Evolutionary conservation across 2,797 vertebrate genomes (phyloP).

Genomic region (Diceros bicornis): DNA sequence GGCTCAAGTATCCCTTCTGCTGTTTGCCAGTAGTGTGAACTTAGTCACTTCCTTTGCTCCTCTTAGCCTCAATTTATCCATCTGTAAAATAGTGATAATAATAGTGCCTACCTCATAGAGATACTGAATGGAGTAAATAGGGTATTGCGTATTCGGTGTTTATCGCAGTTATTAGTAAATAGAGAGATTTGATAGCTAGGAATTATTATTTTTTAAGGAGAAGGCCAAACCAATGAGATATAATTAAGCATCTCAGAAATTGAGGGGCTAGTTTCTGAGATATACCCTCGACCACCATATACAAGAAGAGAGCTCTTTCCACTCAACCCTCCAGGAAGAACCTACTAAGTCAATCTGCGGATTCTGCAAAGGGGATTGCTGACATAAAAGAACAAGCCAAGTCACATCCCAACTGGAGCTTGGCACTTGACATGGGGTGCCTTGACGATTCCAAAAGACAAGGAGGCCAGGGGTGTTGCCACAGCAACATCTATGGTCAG

Average conservation of each 20-base stretch:
- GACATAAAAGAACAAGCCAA: neutral
- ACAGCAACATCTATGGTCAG: rapidly evolving
- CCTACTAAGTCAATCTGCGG: neutral
- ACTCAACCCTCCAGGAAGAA: neutral
- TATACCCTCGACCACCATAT: neutral
- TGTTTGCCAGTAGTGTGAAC: neutral
- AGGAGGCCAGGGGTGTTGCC: neutral
- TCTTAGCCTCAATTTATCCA: neutral
- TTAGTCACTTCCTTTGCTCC: neutral
- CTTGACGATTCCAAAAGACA: neutral
- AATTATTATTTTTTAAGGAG: neutral
- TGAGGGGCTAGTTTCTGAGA: neutral
- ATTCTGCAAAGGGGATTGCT: neutral
- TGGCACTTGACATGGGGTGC: neutral
- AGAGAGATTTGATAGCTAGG: neutral
- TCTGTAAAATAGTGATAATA: neutral
- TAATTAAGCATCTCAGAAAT: conserved; percentile 6
- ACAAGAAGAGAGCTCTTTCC: neutral
- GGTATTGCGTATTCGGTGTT: neutral
- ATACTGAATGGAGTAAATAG: neutral
- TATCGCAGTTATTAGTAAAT: neutral
- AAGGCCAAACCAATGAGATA: neutral
- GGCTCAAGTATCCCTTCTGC: neutral
- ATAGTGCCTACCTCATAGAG: neutral
- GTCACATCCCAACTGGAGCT: neutral